Percentiles rank a stretch among this genome's conserved stretches.
phyloP scores from a whole-genome alignment of 2,888 invertebrate genomes.

The Eurytoma californica region DNA sequence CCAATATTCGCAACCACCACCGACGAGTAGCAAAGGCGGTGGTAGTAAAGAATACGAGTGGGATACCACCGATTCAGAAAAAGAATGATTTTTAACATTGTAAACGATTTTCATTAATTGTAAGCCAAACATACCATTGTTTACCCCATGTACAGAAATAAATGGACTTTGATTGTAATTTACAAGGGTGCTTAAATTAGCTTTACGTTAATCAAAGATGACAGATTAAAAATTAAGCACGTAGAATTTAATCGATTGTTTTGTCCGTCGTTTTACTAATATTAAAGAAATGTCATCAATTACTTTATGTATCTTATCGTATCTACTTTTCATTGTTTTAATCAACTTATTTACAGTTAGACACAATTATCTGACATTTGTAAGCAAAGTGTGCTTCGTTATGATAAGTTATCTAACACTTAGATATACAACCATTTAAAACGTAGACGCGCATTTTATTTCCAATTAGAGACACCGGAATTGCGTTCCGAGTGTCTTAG shows the following conservation, averaged over 20 bases:
- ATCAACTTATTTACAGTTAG: constrained; percentile 22
- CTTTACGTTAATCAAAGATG: constrained; percentile 34
- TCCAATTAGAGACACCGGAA: constrained; percentile 38
- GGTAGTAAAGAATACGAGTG: constrained; percentile 60
- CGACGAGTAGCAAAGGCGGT: constrained; percentile 20
- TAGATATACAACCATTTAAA: constrained; percentile 35
- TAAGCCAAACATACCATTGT: constrained; percentile 40
- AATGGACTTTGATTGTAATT: constrained; percentile 49
- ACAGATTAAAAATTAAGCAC: constrained; percentile 28
- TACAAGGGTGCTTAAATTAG: constrained; percentile 32
- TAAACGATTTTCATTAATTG: constrained; percentile 36
- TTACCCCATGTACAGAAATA: constrained; percentile 45
- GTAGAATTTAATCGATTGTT: constrained; percentile 31
- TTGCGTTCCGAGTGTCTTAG: background rate
- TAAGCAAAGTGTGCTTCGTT: constrained; percentile 47
- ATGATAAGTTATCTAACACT: constrained; percentile 49
- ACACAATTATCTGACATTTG: constrained; percentile 45
- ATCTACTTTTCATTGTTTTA: constrained; percentile 23
- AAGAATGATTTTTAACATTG: constrained; percentile 49
- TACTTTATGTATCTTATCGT: constrained; percentile 23
- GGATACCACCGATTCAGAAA: constrained; percentile 66
- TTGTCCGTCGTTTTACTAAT: constrained; percentile 29
- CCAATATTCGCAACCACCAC: constrained; percentile 43
- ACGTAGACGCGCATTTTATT: constrained; percentile 45
- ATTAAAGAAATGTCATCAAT: constrained; percentile 9